Evolutionary conservation across 1,140 invertebrate genomes (phyloP), one percentile per base, ranked within the genome.

Genomic region (Drosophila subpulchrella): DNA sequence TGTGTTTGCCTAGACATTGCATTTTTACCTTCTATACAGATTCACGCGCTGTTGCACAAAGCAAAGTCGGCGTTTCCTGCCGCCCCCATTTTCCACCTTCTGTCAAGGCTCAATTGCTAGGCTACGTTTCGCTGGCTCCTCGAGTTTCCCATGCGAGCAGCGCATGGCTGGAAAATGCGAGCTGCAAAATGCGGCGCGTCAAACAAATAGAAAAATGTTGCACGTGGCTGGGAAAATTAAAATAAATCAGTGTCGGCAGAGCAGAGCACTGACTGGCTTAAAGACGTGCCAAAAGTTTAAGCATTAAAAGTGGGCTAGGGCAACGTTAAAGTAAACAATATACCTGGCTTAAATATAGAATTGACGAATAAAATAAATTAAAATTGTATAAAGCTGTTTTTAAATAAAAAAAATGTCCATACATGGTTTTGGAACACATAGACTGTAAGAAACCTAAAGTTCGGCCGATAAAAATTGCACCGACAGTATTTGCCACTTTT

Each of bases 41-140:
- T 88, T 88, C 66, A 88, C 84, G 83, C 66, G 67, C 76, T 83
- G 84, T 41, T 88, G 83, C 79, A 88, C 83, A 88, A 83, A 88
- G 84, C 84, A 88, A 88, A 88, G 83, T 88, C 84, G 83, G 83
- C 75, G 72, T 79, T 88, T 81, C 36, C 34, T 17, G 17, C 46
- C 55, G 7, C 36, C 15, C 56, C 11, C 8, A 15, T 11, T 47
- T 34, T 48, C 41, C 51, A 42, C 50, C 60, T 38, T 41, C 24
- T 61, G 53, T 36, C 54, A 77, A 54, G 61, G 74, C 82, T 78
- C 81, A 81, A 85, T 71, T 59, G 71, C 62, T 62, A 38, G 73
- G 65, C 63, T 70, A 77, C 73, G 75, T 77, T 77, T 77, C 74
- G 65, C 53, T 68, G 74, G 65, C 51, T 57, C 59, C 56, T 61